These are phyloP conservation scores for Mormyrus iriodes DNA, from an alignment of 2,113 vertebrate genomes.

Conservation along the genomic window DNA sequence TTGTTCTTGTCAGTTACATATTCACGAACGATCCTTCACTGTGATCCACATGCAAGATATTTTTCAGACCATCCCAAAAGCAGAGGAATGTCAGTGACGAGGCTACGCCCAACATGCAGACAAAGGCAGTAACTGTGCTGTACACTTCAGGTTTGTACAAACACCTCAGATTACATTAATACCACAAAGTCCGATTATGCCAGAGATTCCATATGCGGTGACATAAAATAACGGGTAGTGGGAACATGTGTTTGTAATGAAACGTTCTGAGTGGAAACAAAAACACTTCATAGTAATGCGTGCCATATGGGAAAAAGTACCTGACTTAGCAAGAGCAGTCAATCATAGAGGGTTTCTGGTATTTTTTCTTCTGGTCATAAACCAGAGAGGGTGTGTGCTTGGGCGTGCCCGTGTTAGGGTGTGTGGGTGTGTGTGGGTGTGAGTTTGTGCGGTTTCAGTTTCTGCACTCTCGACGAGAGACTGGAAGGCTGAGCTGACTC, in stretches of 20 bases:
- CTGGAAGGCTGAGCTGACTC: background rate
- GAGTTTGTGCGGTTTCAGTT: background rate
- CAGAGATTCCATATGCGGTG: background rate
- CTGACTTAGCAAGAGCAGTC: background rate
- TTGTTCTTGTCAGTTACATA: background rate
- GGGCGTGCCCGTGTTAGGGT: background rate
- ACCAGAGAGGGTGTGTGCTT: background rate
- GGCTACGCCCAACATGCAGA: background rate
- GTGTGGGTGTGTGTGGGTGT: background rate
- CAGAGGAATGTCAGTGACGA: background rate
- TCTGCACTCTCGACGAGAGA: background rate
- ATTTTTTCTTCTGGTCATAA: background rate
- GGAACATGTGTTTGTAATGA: conserved; percentile 8
- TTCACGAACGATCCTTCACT: background rate
- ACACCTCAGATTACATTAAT: background rate
- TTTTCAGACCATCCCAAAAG: background rate
- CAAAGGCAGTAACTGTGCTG: background rate
- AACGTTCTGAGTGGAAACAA: background rate
- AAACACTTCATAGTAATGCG: background rate
- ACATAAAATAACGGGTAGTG: background rate
- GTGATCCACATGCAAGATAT: background rate
- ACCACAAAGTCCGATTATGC: background rate
- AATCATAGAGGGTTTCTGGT: background rate
- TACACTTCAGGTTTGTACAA: background rate
- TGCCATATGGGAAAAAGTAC: conserved; percentile 5